Percentiles rank a stretch among this genome's conserved stretches.
phyloP scores from a whole-genome alignment of 2,113 vertebrate genomes.

The Takifugu flavidus region DNA sequence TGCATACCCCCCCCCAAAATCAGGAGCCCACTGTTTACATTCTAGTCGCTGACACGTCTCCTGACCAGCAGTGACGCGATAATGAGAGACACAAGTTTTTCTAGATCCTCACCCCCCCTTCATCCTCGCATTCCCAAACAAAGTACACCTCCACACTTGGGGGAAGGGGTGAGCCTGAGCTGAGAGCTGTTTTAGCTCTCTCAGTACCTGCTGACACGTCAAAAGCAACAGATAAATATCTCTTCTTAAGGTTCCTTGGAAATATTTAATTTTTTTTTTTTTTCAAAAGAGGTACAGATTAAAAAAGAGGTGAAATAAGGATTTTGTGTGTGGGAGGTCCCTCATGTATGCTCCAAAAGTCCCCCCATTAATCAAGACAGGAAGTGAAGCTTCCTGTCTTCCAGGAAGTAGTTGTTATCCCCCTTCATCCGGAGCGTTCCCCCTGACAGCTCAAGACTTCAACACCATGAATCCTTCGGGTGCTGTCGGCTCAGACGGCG shows the following conservation, averaged over 20 bases:
- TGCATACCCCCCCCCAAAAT: neutral
- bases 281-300: slow-evolving; percentile 10
- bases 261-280: slow-evolving; percentile 13
- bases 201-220: slow-evolving; percentile 12
- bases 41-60: slow-evolving; percentile 49
- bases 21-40: slow-evolving; percentile 61
- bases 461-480: slow-evolving; percentile 51
- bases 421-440: slow-evolving; percentile 13
- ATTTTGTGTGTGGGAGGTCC: slow-evolving; percentile 53
- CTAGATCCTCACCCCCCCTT: slow-evolving; percentile 40
- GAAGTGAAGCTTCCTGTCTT: slow-evolving; percentile 71
- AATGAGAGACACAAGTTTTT: slow-evolving; percentile 68
- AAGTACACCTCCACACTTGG: slow-evolving; percentile 3
- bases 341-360: slow-evolving; percentile 43
- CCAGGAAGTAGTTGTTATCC: slow-evolving; percentile 45
- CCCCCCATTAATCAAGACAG: slow-evolving; percentile 68
- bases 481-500: slow-evolving; percentile 40
- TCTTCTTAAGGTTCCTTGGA: neutral
- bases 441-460: slow-evolving; percentile 28
- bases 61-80: slow-evolving; percentile 38
- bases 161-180: neutral
- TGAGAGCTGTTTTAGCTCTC: slow-evolving; percentile 6
- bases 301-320: slow-evolving; percentile 39
- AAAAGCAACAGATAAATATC: slow-evolving; percentile 7
- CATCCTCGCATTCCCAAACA: slow-evolving; percentile 22